phyloP scores from a whole-genome alignment of 2,797 vertebrate species.

The Somateria mollissima region DNA sequence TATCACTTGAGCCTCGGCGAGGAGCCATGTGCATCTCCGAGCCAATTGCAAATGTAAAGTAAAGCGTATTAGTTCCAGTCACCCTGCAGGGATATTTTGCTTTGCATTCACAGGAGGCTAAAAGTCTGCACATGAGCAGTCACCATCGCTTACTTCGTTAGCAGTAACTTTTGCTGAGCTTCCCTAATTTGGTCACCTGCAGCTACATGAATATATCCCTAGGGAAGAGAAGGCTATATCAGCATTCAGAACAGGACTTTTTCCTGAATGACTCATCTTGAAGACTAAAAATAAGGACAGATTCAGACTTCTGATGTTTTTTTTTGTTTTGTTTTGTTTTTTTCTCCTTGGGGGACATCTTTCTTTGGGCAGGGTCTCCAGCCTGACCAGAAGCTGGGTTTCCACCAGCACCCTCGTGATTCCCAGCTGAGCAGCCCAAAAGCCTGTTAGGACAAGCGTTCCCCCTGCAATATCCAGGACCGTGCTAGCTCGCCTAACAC shows the following conservation, averaged over 20 bases:
- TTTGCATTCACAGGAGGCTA: constrained; percentile 21
- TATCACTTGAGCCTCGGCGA: constrained; percentile 11
- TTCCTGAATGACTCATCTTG: constrained; percentile 3
- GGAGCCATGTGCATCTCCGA: neutral
- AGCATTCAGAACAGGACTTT: constrained; percentile 1
- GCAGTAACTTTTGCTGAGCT: constrained; percentile 22
- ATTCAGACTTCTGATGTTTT: neutral
- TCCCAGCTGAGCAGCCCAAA: neutral
- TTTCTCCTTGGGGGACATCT: neutral
- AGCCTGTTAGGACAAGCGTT: neutral
- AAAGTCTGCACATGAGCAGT: neutral
- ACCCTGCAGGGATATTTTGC: constrained; percentile 37
- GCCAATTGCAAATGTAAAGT: constrained; percentile 32
- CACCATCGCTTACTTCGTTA: neutral
- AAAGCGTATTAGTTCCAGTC: constrained; percentile 15
- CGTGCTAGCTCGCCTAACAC: neutral
- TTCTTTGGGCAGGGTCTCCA: neutral
- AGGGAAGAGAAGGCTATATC: neutral
- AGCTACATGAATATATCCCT: constrained; percentile 30
- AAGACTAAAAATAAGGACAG: neutral
- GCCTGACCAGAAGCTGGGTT: neutral
- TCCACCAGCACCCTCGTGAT: fast-evolving
- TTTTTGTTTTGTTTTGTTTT: neutral
- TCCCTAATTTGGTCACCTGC: constrained; percentile 17
- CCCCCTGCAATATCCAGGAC: neutral